These are phyloP conservation scores for Petrocephalus sullivani DNA, from an alignment of 2,797 vertebrate genomes.

Conservation along the genomic window DNA sequence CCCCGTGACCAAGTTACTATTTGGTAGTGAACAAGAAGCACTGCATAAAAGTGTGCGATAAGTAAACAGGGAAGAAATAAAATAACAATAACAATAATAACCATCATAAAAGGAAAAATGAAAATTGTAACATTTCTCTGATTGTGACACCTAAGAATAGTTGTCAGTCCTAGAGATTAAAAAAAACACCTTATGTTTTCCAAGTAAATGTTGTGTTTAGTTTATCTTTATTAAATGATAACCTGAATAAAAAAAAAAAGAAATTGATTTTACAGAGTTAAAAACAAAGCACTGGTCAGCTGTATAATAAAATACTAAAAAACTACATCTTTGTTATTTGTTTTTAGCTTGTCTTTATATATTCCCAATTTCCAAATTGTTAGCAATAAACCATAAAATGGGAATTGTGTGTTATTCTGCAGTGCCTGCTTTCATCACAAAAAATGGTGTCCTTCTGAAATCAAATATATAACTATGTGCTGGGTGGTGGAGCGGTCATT, in stretches of 20 bases:
- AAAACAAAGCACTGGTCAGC: constrained; percentile 83
- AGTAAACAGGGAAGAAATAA: neutral
- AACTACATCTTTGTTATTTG: constrained; percentile 80
- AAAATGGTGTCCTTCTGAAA: constrained; percentile 45
- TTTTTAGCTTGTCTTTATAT: constrained; percentile 61
- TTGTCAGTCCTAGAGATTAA: constrained; percentile 72
- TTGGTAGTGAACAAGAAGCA: constrained; percentile 49
- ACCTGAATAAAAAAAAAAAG: constrained; percentile 73
- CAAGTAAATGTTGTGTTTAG: constrained; percentile 64
- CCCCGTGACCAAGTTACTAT: constrained; percentile 49
- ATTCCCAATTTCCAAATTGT: constrained; percentile 67
- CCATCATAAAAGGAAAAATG: constrained; percentile 36
- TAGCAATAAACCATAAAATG: constrained; percentile 69
- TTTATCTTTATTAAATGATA: constrained; percentile 68
- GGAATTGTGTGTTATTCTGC: constrained; percentile 65
- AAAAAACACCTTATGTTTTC: constrained; percentile 62
- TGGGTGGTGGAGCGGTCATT: constrained; percentile 48
- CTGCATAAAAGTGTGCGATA: constrained; percentile 70
- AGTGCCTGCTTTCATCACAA: constrained; percentile 54
- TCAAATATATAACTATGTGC: constrained; percentile 45
- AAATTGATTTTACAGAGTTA: constrained; percentile 69
- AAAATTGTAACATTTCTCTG: constrained; percentile 57
- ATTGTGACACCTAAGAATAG: constrained; percentile 74
- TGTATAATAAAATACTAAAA: constrained; percentile 87
- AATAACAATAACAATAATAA: constrained; percentile 1